Base-by-base conservation (phyloP, 2,113 vertebrate genomes). In the Carollia perspicillata region DNA sequence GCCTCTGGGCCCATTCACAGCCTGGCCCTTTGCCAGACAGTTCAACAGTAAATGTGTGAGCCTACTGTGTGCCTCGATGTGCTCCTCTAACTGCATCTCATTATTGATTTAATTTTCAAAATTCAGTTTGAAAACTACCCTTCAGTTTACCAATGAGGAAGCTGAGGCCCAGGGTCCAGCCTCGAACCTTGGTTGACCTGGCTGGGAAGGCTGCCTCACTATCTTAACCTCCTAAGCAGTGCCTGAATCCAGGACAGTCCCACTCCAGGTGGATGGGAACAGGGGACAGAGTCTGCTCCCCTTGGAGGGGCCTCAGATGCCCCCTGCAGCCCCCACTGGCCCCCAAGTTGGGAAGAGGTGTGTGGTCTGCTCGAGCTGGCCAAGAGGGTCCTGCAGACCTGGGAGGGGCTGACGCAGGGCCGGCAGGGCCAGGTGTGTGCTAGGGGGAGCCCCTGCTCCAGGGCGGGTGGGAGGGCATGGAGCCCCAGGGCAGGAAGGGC, bases 1-100 rank as follows among this genome's bases (percentile, higher is more conserved):
- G 37, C 0, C 0, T 14, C 55, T 28, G 51, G 53, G 77, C 22
- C 65, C 51, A 14, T 42, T 44, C 13, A 1, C 3, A 1, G 1
- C n/a, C 8, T 0, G 14, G 40, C 18, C 53, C 44, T 9, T 40
- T 13, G 40, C 42, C 42, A 83, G 60, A 14, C 40, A 44, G 69
- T 51, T 42, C 11, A 2, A 16, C 22, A 6, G n/a, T 5, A 8
- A 10, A 16, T 1, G 0, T 2, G 28, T 78, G 8, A 16, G 20
- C 47, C 26, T 13, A 14, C 13, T 8, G 0, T 6, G 40, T 8
- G 8, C 72, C 2, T 0, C 12, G 0, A 0, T 0, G 22, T 6
- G 1, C 35, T 35, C 20, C 0, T 17, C 60, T 5, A 37, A 14
- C 18, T 65, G 3, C 0, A 7, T 5, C 60, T 55, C 11, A 1